Evolutionary conservation across 2,113 vertebrate genomes (phyloP).

Genomic region (Variabilichromis moorii): DNA sequence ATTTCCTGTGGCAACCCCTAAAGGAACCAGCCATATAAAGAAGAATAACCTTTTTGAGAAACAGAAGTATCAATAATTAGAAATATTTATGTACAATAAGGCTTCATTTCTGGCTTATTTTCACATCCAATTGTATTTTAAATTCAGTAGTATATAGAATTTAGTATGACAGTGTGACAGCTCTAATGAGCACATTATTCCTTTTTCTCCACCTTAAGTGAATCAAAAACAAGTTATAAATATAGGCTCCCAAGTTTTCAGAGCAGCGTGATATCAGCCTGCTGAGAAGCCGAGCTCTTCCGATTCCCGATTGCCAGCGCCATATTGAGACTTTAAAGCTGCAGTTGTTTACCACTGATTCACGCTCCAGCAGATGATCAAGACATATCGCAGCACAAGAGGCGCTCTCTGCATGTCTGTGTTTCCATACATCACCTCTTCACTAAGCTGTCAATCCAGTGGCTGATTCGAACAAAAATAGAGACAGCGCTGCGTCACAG

Average conservation of each 20-base stretch:
- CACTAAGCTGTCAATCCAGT: neutral
- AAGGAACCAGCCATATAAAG: neutral
- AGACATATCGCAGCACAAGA: neutral
- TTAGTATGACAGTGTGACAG: neutral
- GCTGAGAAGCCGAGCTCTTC: neutral
- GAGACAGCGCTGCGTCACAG: neutral
- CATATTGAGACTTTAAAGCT: constrained; percentile 1
- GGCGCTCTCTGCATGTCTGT: neutral
- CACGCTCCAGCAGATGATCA: constrained; percentile 4
- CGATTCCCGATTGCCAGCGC: neutral
- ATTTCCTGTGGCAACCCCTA: neutral
- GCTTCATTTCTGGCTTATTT: neutral
- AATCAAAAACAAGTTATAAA: neutral
- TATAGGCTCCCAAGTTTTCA: neutral
- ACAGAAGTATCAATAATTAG: neutral
- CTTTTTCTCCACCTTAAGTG: neutral
- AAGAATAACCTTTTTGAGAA: neutral
- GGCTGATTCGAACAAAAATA: neutral
- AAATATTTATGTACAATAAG: neutral
- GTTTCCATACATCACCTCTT: neutral
- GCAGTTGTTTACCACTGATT: constrained; percentile 7
- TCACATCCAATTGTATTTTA: neutral
- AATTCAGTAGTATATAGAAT: neutral
- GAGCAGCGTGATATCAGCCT: neutral
- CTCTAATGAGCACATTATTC: constrained; percentile 1